phyloP scores from a whole-genome alignment of 2,797 vertebrate genomes.

The Loriculus beryllinus region DNA sequence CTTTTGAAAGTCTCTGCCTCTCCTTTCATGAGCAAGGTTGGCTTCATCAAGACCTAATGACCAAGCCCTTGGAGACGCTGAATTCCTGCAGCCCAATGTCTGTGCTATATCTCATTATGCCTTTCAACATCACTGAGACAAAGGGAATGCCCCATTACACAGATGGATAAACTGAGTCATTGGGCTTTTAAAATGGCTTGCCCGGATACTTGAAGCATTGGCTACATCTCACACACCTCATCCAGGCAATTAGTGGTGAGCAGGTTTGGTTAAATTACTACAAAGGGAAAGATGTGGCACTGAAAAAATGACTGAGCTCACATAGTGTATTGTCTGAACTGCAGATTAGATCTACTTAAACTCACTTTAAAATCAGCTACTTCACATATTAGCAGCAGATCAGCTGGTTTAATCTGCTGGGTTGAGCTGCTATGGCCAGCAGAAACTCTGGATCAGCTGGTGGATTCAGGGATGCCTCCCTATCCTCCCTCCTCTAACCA shows the following conservation, averaged over 20 bases:
- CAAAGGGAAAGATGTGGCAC: neutral
- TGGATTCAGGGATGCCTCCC: neutral
- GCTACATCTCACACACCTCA: neutral
- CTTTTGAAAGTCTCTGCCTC: conserved; percentile 8
- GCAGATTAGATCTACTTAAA: conserved; percentile 1
- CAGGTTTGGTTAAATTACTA: neutral
- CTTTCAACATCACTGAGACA: conserved; percentile 38
- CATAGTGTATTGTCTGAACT: neutral
- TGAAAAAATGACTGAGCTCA: neutral
- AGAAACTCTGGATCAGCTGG: neutral
- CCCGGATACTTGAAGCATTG: conserved; percentile 36
- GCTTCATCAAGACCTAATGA: conserved; percentile 34
- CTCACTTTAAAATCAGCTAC: neutral
- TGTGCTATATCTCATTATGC: conserved; percentile 25
- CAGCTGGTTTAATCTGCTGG: neutral
- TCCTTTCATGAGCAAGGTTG: conserved; percentile 46
- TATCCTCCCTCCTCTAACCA: neutral
- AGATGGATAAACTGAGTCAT: conserved; percentile 57
- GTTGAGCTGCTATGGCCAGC: accelerated
- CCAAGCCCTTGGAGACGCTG: conserved; percentile 34
- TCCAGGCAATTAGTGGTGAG: neutral
- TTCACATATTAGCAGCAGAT: neutral
- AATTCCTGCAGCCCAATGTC: neutral
- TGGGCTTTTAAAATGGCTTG: conserved; percentile 12
- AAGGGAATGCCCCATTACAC: conserved; percentile 60